phyloP scores from a whole-genome alignment of 2,113 vertebrate genomes.

The Fregetta grallaria region DNA sequence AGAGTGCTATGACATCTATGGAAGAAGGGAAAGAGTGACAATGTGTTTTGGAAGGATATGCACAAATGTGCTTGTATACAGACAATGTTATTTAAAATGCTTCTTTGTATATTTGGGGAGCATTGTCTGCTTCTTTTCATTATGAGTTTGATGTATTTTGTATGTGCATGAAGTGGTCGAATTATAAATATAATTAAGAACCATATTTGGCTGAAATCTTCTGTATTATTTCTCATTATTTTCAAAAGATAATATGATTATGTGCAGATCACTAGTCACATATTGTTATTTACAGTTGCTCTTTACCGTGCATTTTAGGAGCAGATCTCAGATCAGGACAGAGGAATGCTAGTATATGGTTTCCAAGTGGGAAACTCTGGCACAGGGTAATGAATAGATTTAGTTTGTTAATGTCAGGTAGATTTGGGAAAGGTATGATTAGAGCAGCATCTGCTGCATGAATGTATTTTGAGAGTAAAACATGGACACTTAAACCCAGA shows the following conservation, averaged over 20 bases:
- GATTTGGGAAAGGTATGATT: not conserved
- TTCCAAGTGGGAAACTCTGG: not conserved
- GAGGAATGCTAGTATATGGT: not conserved
- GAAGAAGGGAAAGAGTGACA: slow-evolving; percentile 23
- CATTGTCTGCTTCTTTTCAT: slow-evolving; percentile 47
- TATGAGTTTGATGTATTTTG: slow-evolving; percentile 54
- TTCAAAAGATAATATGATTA: not conserved
- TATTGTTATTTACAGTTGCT: not conserved
- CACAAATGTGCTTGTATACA: not conserved
- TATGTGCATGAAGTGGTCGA: slow-evolving; percentile 63
- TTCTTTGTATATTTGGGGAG: slow-evolving; percentile 46
- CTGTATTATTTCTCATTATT: slow-evolving; percentile 11
- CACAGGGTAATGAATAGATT: not conserved
- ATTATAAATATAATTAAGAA: slow-evolving; percentile 52
- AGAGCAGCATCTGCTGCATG: not conserved
- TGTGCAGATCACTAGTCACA: not conserved
- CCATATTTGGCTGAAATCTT: not conserved
- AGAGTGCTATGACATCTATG: not conserved
- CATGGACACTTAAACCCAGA: not conserved
- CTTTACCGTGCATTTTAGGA: not conserved
- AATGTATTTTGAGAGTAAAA: not conserved
- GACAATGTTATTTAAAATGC: slow-evolving; percentile 60
- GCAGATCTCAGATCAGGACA: not conserved
- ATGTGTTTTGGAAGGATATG: slow-evolving; percentile 27
- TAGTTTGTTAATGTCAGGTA: not conserved